A percentile compares a stretch with the other conserved stretches of the same genome.
Conservation (phyloP, 2,888 invertebrate species). For the Tetragonisca angustula region DNA sequence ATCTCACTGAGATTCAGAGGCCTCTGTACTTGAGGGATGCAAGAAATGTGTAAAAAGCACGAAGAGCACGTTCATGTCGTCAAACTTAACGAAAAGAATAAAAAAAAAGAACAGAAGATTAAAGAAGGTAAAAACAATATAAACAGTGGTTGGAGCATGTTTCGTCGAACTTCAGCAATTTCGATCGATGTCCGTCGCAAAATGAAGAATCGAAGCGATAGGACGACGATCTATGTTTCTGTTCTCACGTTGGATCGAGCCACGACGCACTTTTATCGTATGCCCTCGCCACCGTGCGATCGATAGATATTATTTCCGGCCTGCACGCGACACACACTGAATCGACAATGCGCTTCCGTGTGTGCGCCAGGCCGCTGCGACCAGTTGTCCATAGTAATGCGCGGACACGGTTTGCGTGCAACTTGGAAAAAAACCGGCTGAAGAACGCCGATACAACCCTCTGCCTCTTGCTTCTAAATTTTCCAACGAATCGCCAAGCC, state of each 20-base stretch:
- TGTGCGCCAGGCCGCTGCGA: conserved; percentile 52
- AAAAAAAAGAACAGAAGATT: too few relatives aligned
- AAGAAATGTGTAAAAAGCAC: too few relatives aligned
- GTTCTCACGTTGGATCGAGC: conserved; percentile 59
- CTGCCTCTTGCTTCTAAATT: background rate
- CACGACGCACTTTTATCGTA: conserved; percentile 68
- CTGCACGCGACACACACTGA: conserved; percentile 68
- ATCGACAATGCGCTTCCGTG: conserved; percentile 74
- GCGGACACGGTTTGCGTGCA: conserved; percentile 57
- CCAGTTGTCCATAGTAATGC: conserved; percentile 70
- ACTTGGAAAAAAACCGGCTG: background rate
- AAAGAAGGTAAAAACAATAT: too few relatives aligned
- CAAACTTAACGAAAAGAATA: too few relatives aligned
- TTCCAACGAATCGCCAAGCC: too few relatives aligned
- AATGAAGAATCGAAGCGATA: conserved; percentile 50
- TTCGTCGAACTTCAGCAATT: conserved; percentile 52
- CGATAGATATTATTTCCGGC: conserved; percentile 74
- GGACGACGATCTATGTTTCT: conserved; percentile 56
- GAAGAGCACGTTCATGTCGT: too few relatives aligned
- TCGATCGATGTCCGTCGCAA: conserved; percentile 14
- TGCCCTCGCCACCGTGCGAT: conserved; percentile 48
- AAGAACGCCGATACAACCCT: too few relatives aligned
- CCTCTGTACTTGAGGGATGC: too few relatives aligned
- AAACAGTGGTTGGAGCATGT: conserved; percentile 15
- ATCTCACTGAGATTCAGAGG: too few relatives aligned